Base-by-base conservation (phyloP, 2,888 invertebrate species). In the Acrobasis suavella region DNA sequence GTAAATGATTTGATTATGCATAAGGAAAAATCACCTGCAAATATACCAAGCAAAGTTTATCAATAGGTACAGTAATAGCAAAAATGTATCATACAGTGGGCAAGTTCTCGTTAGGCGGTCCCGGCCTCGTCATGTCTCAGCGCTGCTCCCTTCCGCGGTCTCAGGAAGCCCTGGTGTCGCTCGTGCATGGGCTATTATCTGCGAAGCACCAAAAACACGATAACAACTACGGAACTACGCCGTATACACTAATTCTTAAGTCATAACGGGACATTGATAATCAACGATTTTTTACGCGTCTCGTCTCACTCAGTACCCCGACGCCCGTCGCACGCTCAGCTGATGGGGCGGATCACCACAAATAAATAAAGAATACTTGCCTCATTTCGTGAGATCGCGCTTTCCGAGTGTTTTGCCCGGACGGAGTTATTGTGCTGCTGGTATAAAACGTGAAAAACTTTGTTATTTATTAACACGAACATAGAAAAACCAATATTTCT, bases 101-200 rank as follows among this genome's bases (percentile, higher is more conserved):
- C 74, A 95, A 88, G 82, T 95, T 95, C 75, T 96, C 95, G 80
- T 95, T 95, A 58, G 96, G 96, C 71, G 96, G 96, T 72, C 95
- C 94, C 64, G 96, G 91, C 49, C 93, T 88, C 69, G 92, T 92
- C 93, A 93, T 93, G 64, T 67, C 76, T 65, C 39, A 63, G 60
- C 63, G 68, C 65, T 60, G 66, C 69, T 64, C 67, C 67, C 65
- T 72, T 64, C 76, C 73, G 74, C 70, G 64, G 69, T 64, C 62
- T 65, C 65, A 67, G 66, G 61, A 66, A 63, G 64, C 68, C 62
- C 67, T 72, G 72, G 72, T 70, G 74, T 63, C 60, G 70, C 69
- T 67, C 77, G 74, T 72, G 81, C 86, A 83, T 86, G 77, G 75
- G 78, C 79, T 82, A 81, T 76, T 86, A 87, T 85, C 86, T 86